Base-by-base conservation (phyloP, 1,140 invertebrate species). In the Pomphorhynchus laevis region DNA sequence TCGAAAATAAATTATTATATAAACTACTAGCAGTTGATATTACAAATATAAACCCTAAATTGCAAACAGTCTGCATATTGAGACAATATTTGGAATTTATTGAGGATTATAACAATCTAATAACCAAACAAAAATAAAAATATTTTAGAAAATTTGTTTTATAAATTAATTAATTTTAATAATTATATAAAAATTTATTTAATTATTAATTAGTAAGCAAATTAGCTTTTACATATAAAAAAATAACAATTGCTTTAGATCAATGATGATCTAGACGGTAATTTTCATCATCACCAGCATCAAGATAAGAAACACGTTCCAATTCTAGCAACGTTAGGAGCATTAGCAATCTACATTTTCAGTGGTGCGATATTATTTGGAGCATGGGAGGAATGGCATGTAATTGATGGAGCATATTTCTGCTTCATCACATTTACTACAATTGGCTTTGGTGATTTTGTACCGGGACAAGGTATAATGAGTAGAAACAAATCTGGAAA, bases 241-340 rank as follows among this genome's bases (percentile, higher is more conserved):
- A 18, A 12, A 12, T 18, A 27, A 14, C 25, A 27, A 11, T 34
- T 21, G 20, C 14, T 17, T 9, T n/a, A 49, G 39, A 48, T 31
- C 44, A 46, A 32, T 27, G 40, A 38, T 47, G 45, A 32, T 34
- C 46, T 5, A 43, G 50, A 31, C 45, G 49, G 23, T 47, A 44
- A n/a, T n/a, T n/a, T n/a, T n/a, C n/a, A n/a, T n/a, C n/a, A 29
- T 9, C 5, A 9, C 14, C 11, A 29, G 2, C 25, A 8, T 29
- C 11, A 29, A 29, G 25, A 34, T 3, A 2, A 14, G 8, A 5
- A 9, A 17, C 41, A 43, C 35, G 50, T 54, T 8, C 76, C 75
- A 0, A 80, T 84, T 47, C 77, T 74, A 71, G 56, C 82, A 20
- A 77, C 74, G 51, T 69, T 80, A 25, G 43, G 39, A 9, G 39